Evolutionary conservation across 2,113 vertebrate species (phyloP).

Genomic region (Psittacus erithacus): DNA sequence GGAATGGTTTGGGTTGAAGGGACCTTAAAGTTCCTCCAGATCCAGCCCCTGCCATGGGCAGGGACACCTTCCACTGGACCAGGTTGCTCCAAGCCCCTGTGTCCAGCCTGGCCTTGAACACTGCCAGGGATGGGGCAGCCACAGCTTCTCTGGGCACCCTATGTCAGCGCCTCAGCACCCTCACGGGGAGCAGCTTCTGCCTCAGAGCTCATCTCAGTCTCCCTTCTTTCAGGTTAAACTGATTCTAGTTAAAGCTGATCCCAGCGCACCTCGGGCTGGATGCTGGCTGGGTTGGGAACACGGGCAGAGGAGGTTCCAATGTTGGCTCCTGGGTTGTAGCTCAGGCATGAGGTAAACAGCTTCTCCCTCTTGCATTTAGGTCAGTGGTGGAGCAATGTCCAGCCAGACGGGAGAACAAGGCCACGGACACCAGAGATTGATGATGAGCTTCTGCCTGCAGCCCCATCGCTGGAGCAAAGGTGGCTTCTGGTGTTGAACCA

Average conservation of each 20-base stretch:
- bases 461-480: fast-evolving
- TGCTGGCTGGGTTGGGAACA: background rate
- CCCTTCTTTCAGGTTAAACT: background rate
- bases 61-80: background rate
- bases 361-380: background rate
- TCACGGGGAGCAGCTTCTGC: background rate
- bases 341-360: background rate
- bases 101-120: no score
- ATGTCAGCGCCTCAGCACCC: background rate
- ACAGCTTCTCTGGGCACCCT: no score
- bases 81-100: background rate
- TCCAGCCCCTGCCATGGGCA: background rate
- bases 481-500: background rate
- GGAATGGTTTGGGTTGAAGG: background rate
- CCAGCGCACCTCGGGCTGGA: background rate
- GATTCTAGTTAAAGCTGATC: no score
- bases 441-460: fast-evolving
- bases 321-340: fast-evolving
- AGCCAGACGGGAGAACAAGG: background rate
- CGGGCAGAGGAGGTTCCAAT: background rate
- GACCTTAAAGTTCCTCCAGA: fast-evolving
- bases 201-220: fast-evolving
- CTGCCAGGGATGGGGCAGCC: no score
- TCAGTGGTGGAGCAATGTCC: fast-evolving
- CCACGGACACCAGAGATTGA: background rate